Base-by-base conservation (phyloP, 2,888 invertebrate species). In the Drosophila mercatorum region DNA sequence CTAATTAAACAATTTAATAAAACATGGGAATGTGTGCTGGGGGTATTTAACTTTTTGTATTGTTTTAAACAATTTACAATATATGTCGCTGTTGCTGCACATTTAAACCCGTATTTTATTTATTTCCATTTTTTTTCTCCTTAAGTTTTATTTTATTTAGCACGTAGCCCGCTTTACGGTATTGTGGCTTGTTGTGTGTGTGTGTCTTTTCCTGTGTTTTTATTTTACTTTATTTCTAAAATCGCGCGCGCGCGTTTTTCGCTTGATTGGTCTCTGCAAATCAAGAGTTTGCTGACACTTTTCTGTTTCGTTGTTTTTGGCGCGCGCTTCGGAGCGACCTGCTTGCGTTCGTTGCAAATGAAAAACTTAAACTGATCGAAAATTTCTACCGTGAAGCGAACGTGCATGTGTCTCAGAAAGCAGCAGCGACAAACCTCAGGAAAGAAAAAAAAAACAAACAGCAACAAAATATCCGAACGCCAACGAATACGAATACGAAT, bases 341-440 rank as follows among this genome's bases (percentile, higher is more conserved):
- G 86, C 90, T 90, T 90, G 90, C 89, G 91, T 81, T 90, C 92
- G 90, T 84, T 85, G 87, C 92, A 90, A 92, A 90, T 91, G 91
- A 88, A 91, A 92, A 92, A 92, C 87, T 92, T 88, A 82, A 91
- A 92, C 91, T 92, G 92, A 92, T 92, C 90, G 90, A 89, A 92
- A 92, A 92, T 92, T 92, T 92, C 91, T 91, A 91, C 91, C 87
- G 87, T 78, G 47, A 72, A 52, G 63, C 80, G 76, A 76, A 78
- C 72, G 72, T 80, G 72, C 80, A 80, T 82, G 80, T 79, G 83
- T 81, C 85, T 90, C 87, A 84, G 80, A 88, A 90, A 88, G 74
- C 77, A 88, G 75, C 76, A 81, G 72, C 73, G 71, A 70, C 77
- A 78, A 78, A 74, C 58, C 76, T 56, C 58, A 66, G 58, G 40